Evolutionary conservation across 2,113 vertebrate species (phyloP), one percentile per base, ranked within the genome.

Genomic region (Typhlomys cinereus): DNA sequence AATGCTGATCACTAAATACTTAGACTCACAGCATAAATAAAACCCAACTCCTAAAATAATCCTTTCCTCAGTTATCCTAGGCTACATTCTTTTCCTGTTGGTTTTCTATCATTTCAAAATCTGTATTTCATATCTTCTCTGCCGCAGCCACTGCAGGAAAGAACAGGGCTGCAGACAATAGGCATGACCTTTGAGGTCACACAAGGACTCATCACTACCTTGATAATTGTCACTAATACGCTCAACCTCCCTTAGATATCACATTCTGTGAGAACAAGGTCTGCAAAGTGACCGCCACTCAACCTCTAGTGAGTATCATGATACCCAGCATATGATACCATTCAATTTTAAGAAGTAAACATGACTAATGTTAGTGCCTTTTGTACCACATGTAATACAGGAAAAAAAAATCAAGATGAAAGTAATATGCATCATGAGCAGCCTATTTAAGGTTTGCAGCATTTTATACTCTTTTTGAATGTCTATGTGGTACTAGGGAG

Each of bases 181-280:
- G 74, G 70, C 27, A 9, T 25, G 41, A 27, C 50, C 29, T 34
- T 18, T 79, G 57, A 9, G n/a, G 59, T 95, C 82, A 79, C 69
- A 70, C 44, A 95, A 75, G 52, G 61, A 78, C 48, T 89, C 52
- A 80, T 2, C 25, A 88, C 29, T 14, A 82, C 74, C 95, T 91
- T 86, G 88, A 70, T 91, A 95, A 93, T 93, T 90, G 82, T 0
- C 74, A 82, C 81, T 84, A 89, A 93, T 61, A 25, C 94, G 41
- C 67, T 81, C 89, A 62, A 81, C 48, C 62, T 89, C 41, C 54
- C 52, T 78, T 59, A 85, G 41, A 85, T 18, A 54, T 95, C 52
- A 39, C 46, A 44, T 78, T 85, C 59, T n/a, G 20, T 7, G 39
- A 88, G 34, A 85, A 59, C n/a, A 93, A 93, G 74, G 66, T 69